Base-by-base conservation (phyloP, 2,888 invertebrate genomes). In the Synergus japonicus region DNA sequence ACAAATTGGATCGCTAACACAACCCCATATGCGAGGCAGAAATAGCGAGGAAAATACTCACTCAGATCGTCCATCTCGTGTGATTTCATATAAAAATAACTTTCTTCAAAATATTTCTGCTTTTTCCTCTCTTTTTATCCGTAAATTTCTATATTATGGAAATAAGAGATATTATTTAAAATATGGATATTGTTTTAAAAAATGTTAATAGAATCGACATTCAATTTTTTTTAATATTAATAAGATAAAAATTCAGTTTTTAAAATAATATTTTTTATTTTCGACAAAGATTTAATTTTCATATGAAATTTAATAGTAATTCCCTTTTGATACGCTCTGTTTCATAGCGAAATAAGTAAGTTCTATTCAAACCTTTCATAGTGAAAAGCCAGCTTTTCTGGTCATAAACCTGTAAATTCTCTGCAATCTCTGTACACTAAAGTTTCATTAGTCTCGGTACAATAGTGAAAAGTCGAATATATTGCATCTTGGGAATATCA, bases 1-100 rank as follows among this genome's bases (percentile, higher is more conserved):
- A 54, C 13, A 73, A 73, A 58, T 73, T 73, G 73, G 54, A n/a
- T 13, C 54, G 37, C 73, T 37, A 73, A 73, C 10, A 58, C 73
- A 54, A 73, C 37, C 37, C 54, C 54, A 41, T 37, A 54, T 5
- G 49, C 10, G 44, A 67, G 29, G 67, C 37, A 58, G 41, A 73
- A 73, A 73, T 54, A 54, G 5, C n/a, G 37, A 54, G 41, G 37
- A 37, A 73, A 54, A 73, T 73, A 73, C n/a, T 15, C 46, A 29
- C 29, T 73, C 73, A 54, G 41, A 29, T 49, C 54, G 5, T 15
- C 54, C 73, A 41, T 54, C n/a, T 73, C 37, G n/a, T n/a, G 54
- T n/a, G 29, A 12, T 41, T 69, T 58, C 41, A 54, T 54, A 54
- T 37, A 73, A 41, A 73, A 73, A 73, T 73, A 73, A 29, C 12